Base-by-base conservation (phyloP, 2,888 invertebrate genomes). In the Ectobius pallidus region DNA sequence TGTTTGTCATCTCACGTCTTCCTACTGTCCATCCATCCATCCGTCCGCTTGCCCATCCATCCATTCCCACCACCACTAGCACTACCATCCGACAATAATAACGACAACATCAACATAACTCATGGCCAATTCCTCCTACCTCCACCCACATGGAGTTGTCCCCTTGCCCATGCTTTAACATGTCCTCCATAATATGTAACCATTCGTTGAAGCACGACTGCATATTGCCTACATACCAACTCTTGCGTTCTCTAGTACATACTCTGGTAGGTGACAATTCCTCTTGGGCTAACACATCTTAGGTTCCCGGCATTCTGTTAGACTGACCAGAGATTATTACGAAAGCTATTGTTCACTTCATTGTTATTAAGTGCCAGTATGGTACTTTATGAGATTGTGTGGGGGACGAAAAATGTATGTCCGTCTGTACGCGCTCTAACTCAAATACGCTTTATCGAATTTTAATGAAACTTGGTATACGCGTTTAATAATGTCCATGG, bases 111-210 rank as follows among this genome's bases (percentile, higher is more conserved):
- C 69, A 65, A 71, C 72, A 72, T 72, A 72, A 72, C 67, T 72
- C 72, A 72, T 72, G 72, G 72, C 69, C 72, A 69, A 72, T 72
- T 72, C 72, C 72, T 72, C 67, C 39, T 44, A 22, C 63, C n/a
- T 52, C 52, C 30, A 27, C 58, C 58, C 55, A 22, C 25, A 27
- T 27, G 27, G 55, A 55, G 55, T n/a, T 55, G 7, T 27, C 6
- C 55, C 55, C 58, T 58, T 52, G 11, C 16, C 52, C 52, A 25
- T 11, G 52, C 52, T 52, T 58, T 58, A 58, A 25, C 58, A 58
- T 58, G 30, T 30, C 58, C 39, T 55, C 69, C 34, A 22, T 69
- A 55, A 39, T 55, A 58, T 69, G 69, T 42, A 42, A 22, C 69
- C 69, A 69, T 69, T 69, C 69, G 69, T 69, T 32, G 39, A 42